Conservation (phyloP, 1,140 invertebrate genomes). For the Drosophila sp. region DNA sequence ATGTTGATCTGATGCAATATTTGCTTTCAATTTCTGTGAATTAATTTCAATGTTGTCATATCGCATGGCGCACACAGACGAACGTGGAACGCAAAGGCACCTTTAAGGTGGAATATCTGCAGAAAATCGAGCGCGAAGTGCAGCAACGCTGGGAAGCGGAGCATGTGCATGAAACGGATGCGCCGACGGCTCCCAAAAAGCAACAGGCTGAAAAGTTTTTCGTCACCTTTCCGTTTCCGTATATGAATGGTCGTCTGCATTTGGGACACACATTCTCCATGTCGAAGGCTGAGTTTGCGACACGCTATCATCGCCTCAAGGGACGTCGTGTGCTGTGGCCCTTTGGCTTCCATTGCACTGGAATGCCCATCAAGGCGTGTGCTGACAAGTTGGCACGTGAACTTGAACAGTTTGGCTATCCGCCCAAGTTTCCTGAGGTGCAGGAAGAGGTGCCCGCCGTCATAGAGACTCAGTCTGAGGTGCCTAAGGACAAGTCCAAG, state of each 20-base stretch:
- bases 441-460: slow-evolving; percentile 85
- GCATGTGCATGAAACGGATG: slow-evolving; percentile 93
- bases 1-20: slow-evolving; percentile 42
- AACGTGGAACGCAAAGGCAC: slow-evolving; percentile 93
- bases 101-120: slow-evolving; percentile 95
- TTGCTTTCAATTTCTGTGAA: slow-evolving; percentile 1
- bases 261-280: slow-evolving; percentile 98
- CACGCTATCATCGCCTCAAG: slow-evolving; percentile 94
- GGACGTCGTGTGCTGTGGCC: slow-evolving; percentile 98
- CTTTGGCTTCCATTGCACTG: slow-evolving; percentile 99
- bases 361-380: slow-evolving; percentile 98
- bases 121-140: slow-evolving; percentile 93
- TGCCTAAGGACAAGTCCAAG: slow-evolving; percentile 97
- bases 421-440: slow-evolving; percentile 94
- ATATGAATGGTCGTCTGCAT: slow-evolving; percentile 99
- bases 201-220: slow-evolving; percentile 93
- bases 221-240: slow-evolving; percentile 98
- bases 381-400: slow-evolving; percentile 98
- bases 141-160: slow-evolving; percentile 93
- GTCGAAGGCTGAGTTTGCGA: slow-evolving; percentile 98
- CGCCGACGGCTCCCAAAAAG: slow-evolving; percentile 87
- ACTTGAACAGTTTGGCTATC: slow-evolving; percentile 96
- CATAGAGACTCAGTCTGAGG: slow-evolving; percentile 86
- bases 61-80: slow-evolving; percentile 49
- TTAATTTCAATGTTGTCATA: slow-evolving; percentile 9